Base-by-base conservation (phyloP, 2,797 vertebrate species). In the Poecilia velifera region DNA sequence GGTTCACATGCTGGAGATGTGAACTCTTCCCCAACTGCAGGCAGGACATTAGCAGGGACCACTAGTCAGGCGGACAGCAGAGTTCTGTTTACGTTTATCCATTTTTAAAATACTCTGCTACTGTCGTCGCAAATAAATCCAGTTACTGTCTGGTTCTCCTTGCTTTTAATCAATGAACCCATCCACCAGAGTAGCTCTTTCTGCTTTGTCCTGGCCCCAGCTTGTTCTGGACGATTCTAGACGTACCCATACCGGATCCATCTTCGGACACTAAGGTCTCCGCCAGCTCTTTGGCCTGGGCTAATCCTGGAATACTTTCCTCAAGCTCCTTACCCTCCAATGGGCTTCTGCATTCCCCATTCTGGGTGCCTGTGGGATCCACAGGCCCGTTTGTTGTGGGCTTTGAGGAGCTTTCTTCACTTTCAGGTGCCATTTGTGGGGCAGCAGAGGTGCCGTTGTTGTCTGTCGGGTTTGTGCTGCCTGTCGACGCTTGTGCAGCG, bases 281-380 rank as follows among this genome's bases (percentile, higher is more conserved):
- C 0, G 97, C 97, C 66, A 99, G 97, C 95, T 99, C 97, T 95
- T 98, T 99, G 94, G 97, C 97, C 94, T 97, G 97, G 91, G 98
- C 97, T 86, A 99, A 96, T 85, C 97, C 97, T 0, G 96, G 95
- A 88, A 97, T 94, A 87, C 87, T 94, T 62, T 97, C 96, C 0
- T 97, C 97, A 81, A 95, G 88, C 89, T 94, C 91, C 94, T 98
- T 97, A 96, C 96, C 95, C 43, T 97, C 96, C 89, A 96, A 91
- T 59, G 95, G 94, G 85, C 87, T 95, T 93, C 96, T 96, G 7
- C 94, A 83, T 51, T 95, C 96, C 66, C 95, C 88, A 0, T 95
- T 96, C 85, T 95, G 94, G 14, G 88, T 81, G 75, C 94, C 77
- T 74, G 78, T 80, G 12, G 93, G 86, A 46, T 94, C 90, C 53